Conservation (phyloP, 2,888 invertebrate genomes). For the Galeopsomyia nigrocyanea region DNA sequence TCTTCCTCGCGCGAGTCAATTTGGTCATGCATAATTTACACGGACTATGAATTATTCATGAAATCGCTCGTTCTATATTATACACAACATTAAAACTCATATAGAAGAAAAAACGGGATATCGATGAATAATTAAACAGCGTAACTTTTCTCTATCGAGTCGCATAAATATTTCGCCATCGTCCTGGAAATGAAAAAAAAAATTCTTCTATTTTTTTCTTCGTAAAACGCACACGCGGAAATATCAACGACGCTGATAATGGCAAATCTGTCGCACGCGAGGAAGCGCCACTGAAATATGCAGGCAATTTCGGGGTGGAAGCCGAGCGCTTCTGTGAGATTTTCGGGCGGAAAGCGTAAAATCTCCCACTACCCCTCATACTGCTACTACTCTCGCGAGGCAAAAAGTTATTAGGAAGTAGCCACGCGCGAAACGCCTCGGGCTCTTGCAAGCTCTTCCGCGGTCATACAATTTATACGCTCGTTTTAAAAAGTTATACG, state of each 20-base stretch:
- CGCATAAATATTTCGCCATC: too few relatives aligned
- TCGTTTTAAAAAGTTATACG: conserved; percentile 26
- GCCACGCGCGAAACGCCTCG: not conserved
- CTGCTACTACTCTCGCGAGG: not conserved
- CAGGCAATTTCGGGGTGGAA: conserved; percentile 37
- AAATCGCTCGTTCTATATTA: too few relatives aligned
- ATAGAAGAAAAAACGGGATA: too few relatives aligned
- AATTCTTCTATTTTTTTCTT: too few relatives aligned
- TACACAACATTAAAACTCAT: too few relatives aligned
- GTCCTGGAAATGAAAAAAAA: too few relatives aligned
- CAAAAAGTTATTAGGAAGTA: conserved; percentile 27
- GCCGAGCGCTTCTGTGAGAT: not conserved
- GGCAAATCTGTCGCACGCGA: conserved; percentile 12
- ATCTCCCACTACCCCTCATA: not conserved
- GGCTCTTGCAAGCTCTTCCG: not conserved
- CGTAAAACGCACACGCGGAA: too few relatives aligned
- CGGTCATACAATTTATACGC: conserved; percentile 25
- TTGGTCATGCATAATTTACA: too few relatives aligned
- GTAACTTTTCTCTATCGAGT: too few relatives aligned
- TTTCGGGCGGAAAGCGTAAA: conserved; percentile 23
- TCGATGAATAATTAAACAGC: too few relatives aligned
- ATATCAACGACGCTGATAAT: conserved; percentile 29
- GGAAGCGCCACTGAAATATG: conserved; percentile 40
- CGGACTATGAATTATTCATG: too few relatives aligned
- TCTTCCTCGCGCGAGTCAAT: too few relatives aligned